Evolutionary conservation across 1,140 invertebrate genomes (phyloP).

Genomic region (Probaryconus sp.): DNA sequence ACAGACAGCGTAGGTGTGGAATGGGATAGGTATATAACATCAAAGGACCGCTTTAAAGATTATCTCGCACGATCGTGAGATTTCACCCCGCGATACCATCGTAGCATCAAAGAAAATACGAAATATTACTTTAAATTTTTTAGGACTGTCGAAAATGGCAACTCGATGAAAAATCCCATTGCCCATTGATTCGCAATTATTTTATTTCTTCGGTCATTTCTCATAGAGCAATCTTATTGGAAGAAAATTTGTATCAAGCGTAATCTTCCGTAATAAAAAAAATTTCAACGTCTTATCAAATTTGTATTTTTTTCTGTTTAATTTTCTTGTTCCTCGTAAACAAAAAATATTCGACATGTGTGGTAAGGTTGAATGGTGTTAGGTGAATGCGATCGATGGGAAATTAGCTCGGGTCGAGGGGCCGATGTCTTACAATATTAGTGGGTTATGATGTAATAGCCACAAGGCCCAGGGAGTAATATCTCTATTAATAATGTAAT

Average conservation of each 20-base stretch:
- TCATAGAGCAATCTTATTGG: no score
- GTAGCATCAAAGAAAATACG: conserved; percentile 5
- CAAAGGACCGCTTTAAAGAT: conserved; percentile 59
- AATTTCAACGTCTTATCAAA: no score
- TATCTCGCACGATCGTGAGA: conserved; percentile 58
- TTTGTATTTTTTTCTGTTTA: no score
- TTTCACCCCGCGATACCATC: conserved; percentile 59
- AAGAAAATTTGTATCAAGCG: no score
- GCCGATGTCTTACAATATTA: conserved; percentile 49
- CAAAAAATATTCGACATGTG: conserved; percentile 32
- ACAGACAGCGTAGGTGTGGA: conserved; percentile 50
- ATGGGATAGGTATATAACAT: conserved; percentile 51
- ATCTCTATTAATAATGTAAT: conserved; percentile 70
- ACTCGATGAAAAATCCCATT: no score
- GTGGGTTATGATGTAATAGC: conserved; percentile 59
- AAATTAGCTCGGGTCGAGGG: conserved; percentile 48
- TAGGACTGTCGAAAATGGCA: background rate
- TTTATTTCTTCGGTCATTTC: no score
- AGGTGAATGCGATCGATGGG: conserved; percentile 18
- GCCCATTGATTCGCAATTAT: no score
- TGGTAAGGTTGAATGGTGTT: conserved; percentile 23
- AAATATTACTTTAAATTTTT: conserved; percentile 34
- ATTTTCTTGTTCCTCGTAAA: no score
- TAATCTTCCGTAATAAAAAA: no score
- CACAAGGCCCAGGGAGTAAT: conserved; percentile 58